Base-by-base conservation (phyloP, 64 coral and sea anemone genomes). In the Catalaphyllia jardinei region DNA sequence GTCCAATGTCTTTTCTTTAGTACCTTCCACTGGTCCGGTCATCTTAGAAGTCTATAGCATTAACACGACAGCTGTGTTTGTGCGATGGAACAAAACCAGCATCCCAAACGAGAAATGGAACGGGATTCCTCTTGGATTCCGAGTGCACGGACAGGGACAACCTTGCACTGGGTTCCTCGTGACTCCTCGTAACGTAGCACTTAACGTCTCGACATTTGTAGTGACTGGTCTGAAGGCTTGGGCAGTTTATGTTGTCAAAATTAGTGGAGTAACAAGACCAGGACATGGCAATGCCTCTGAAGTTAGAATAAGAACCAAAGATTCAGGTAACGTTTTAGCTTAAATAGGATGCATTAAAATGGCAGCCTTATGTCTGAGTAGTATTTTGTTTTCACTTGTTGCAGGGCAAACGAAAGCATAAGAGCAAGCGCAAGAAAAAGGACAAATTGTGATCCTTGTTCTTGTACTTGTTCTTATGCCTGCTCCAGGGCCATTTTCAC, bases 231-330 rank as follows among this genome's bases (percentile, higher is more conserved):
- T 79, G 11, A 52, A 28, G 11, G 76, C 49, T 14, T 79, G 76
- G 76, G 51, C 59, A 15, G 10, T 4, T 12, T 79, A 59, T 29
- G 16, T 15, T 3, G 76, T 79, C 55, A 79, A 28, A 79, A 46
- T 79, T 0, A 79, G 76, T 28, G 76, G 76, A 79, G 76, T 79
- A 57, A 79, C 76, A 79, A 54, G 10, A 25, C 76, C 51, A 79
- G 76, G 76, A 28, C 46, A 55, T 57, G 76, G 76, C 3, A 12
- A 0, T 0, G 76, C 76, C 8, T 79, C 76, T 54, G 76, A 59
- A 57, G 27, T 28, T 12, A 25, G 3, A 28, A 28, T 79, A 12
- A 54, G 28, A 20, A 79, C 76, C 1, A 55, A 79, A 9, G 76
- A 79, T n/a, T 79, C 76, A 29, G 76, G 76, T 79, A 79, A 11